Base-by-base conservation (phyloP, 2,888 invertebrate species). In the Glaucopsyche alexis region DNA sequence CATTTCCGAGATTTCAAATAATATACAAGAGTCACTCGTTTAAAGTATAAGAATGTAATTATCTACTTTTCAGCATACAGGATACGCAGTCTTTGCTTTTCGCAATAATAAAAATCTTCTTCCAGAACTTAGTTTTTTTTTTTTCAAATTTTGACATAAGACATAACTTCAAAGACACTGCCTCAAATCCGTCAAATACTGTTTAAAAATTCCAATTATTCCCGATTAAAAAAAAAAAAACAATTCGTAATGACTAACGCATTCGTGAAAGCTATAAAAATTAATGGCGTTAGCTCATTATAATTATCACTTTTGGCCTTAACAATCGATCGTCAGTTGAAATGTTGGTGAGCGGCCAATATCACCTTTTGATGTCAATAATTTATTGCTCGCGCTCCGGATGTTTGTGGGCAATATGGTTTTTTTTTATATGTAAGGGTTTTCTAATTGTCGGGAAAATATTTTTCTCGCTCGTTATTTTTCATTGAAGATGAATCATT, bases 301-400 rank as follows among this genome's bases (percentile, higher is more conserved):
- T 29, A 55, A 67, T 55, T 69, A 65, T 71, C 64, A 52, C 65
- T 70, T 67, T 55, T 67, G 66, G 67, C 66, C 74, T 80, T 76
- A 64, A 73, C 76, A 80, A 76, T 78, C 75, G 73, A 74, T 78
- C 75, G 73, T 74, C 77, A 79, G 80, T 80, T 76, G 52, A 76
- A 74, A 73, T 80, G 75, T 85, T 87, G 87, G 85, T 85, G 78
- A 76, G 66, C 76, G 75, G 83, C 87, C 87, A 87, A 84, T 81
- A 77, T 78, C 72, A 80, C 81, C 81, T 80, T 76, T 77, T 76
- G 77, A 75, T 73, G 75, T 74, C 11, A 47, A 47, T 72, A 72
- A 73, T 73, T 74, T 75, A 69, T 76, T 52, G 60, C 73, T 74
- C 75, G 72, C 65, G 19, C 47, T 40, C 70, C 76, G 75, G 73